A percentile compares a stretch with the other conserved stretches of the same genome.
These are phyloP conservation scores for Rhagoletis pomonella DNA, from an alignment of 1,140 invertebrate species.

Conservation along the genomic window DNA sequence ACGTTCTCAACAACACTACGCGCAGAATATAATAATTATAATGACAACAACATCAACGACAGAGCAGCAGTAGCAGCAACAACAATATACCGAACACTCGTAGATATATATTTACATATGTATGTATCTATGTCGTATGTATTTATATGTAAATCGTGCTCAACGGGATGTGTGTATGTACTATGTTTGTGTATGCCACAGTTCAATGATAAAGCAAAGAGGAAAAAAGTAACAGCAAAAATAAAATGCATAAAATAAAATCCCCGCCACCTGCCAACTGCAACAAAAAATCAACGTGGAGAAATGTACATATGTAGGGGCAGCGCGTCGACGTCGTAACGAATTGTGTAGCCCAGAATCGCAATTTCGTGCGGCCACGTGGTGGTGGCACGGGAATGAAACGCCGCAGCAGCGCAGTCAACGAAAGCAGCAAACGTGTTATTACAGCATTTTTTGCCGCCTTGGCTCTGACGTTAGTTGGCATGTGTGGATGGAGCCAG, in stretches of 20 bases:
- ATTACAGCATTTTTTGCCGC: conserved; percentile 31
- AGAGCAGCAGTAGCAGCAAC: too few relatives aligned
- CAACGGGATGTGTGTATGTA: conserved; percentile 24
- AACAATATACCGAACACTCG: not conserved
- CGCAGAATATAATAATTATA: conserved; percentile 50
- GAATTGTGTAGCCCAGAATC: not conserved
- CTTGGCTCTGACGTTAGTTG: not conserved
- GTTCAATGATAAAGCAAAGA: not conserved
- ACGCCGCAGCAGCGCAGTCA: not conserved
- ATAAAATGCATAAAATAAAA: conserved; percentile 32
- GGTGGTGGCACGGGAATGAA: not conserved
- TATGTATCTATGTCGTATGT: not conserved
- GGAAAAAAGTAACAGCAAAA: not conserved
- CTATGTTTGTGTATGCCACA: conserved; percentile 1
- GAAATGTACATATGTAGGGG: not conserved
- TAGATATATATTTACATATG: not conserved
- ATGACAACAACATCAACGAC: conserved; percentile 2
- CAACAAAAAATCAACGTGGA: conserved; percentile 20
- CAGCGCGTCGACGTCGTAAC: not conserved
- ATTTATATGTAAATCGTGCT: conserved; percentile 37
- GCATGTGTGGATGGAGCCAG: not conserved
- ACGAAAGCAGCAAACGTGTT: conserved; percentile 4
- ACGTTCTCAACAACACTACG: conserved; percentile 9
- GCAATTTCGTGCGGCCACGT: not conserved
- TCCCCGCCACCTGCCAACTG: not conserved